These are phyloP conservation scores for Glossophaga mutica DNA, from an alignment of 2,797 vertebrate genomes.

Conservation along the genomic window DNA sequence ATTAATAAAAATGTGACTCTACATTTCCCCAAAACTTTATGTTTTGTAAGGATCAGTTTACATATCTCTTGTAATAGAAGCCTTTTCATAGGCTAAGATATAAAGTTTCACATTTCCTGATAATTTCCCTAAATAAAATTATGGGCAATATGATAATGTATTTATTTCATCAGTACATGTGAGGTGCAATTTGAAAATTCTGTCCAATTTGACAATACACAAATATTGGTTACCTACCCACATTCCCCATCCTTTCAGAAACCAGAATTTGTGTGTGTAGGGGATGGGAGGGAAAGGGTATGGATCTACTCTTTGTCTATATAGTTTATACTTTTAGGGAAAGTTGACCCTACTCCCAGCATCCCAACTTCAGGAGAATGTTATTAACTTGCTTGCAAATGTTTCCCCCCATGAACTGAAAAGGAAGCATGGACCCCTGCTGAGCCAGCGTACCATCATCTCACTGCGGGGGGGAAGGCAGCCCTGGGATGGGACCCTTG, in stretches of 20 bases:
- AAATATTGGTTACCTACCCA: not conserved
- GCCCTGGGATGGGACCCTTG: not conserved
- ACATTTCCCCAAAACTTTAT: not conserved
- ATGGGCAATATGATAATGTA: not conserved
- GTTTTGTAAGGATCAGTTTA: constrained; percentile 24
- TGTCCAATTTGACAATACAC: not conserved
- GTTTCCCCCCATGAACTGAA: not conserved
- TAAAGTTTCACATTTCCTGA: constrained; percentile 35
- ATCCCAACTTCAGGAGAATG: not conserved
- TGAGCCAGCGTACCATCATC: not conserved
- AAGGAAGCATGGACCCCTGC: not conserved
- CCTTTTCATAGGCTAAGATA: constrained; percentile 29
- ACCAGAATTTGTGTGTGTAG: not conserved
- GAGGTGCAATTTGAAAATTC: not conserved
- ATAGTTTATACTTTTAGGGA: not conserved
- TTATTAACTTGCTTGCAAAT: not conserved
- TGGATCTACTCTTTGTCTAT: not conserved
- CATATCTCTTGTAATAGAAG: not conserved
- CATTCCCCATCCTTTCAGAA: not conserved
- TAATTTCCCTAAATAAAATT: constrained; percentile 32
- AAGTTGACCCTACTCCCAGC: not conserved
- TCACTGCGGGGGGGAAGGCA: not conserved
- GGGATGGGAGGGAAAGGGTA: not conserved
- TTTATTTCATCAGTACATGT: not conserved
- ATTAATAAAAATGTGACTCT: not conserved